Evolutionary conservation across 2,888 invertebrate species (phyloP).

Genomic region (Drosophila koepferae): DNA sequence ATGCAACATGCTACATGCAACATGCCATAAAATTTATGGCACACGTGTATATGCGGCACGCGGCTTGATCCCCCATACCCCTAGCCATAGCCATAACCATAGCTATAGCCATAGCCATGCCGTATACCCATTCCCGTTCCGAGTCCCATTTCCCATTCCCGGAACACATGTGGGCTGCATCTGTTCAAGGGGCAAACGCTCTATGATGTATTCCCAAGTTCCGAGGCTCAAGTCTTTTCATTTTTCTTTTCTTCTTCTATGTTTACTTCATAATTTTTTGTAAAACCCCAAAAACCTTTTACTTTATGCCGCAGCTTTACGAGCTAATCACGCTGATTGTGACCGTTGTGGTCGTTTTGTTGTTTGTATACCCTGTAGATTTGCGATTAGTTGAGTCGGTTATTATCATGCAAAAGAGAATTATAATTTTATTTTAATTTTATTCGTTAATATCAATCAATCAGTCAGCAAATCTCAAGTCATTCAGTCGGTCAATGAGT

Average conservation of each 20-base stretch:
- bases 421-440: too few species aligned
- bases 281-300: conserved; percentile 67
- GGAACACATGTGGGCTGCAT: conserved; percentile 75
- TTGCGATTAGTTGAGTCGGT: neutral
- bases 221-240: conserved; percentile 29
- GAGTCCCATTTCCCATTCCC: conserved; percentile 50
- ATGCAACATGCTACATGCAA: conserved; percentile 47
- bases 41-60: conserved; percentile 62
- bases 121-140: conserved; percentile 15
- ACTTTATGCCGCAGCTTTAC: conserved; percentile 56
- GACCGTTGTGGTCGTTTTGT: conserved; percentile 19
- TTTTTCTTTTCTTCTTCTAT: conserved; percentile 27
- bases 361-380: conserved; percentile 34
- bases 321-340: conserved; percentile 65
- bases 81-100: conserved; percentile 11
- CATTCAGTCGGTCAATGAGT: neutral
- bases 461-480: neutral
- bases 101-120: conserved; percentile 7
- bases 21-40: conserved; percentile 51
- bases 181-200: conserved; percentile 29
- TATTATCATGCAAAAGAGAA: neutral
- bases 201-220: conserved; percentile 25
- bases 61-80: conserved; percentile 47
- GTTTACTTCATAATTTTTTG: conserved; percentile 60
- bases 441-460: neutral